phyloP scores from a whole-genome alignment of 2,888 invertebrate species.

The Zaprionus bogoriensis region DNA sequence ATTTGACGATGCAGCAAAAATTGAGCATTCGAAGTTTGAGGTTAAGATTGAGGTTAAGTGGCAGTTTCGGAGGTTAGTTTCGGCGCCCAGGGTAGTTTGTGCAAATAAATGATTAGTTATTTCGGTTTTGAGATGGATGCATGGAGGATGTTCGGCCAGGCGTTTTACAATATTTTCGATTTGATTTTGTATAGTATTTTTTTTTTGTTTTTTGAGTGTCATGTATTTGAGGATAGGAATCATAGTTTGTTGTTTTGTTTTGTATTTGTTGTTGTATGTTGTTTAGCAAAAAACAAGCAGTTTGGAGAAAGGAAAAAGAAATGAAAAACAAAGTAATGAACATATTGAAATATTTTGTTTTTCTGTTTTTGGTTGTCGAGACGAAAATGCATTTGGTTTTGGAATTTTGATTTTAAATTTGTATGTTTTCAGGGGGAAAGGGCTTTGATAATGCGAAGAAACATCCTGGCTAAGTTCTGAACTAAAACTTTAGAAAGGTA shows the following conservation, averaged over 20 bases:
- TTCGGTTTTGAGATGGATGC: slow-evolving; percentile 32
- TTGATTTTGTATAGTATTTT: slow-evolving; percentile 8
- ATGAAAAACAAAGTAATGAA: slow-evolving; percentile 78
- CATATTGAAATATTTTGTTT: slow-evolving; percentile 69
- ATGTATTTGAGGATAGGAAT: slow-evolving; percentile 27
- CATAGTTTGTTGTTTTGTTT: slow-evolving; percentile 34
- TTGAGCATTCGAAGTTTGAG: slow-evolving; percentile 30
- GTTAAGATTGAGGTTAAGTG: slow-evolving; percentile 18
- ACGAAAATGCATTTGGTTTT: slow-evolving; percentile 47
- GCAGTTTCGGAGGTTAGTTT: slow-evolving; percentile 4
- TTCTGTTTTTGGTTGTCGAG: slow-evolving; percentile 32
- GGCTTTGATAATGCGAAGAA: slow-evolving; percentile 13
- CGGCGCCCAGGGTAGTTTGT: slow-evolving; percentile 46
- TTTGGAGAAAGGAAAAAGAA: slow-evolving; percentile 78
- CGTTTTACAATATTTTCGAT: slow-evolving; percentile 35
- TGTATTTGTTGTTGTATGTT: slow-evolving; percentile 58
- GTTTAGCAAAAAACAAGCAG: slow-evolving; percentile 76
- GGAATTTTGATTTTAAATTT: slow-evolving; percentile 23
- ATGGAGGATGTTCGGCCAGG: slow-evolving; percentile 43
- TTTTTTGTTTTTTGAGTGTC: slow-evolving; percentile 20
- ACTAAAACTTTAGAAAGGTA: slow-evolving; percentile 8
- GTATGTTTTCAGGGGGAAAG: slow-evolving; percentile 7
- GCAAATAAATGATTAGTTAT: slow-evolving; percentile 20
- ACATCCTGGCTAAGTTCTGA: slow-evolving; percentile 25
- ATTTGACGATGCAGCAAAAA: slow-evolving; percentile 25